These are phyloP conservation scores for Lucifuga dentata DNA, from an alignment of 2,113 vertebrate genomes.

Conservation along the genomic window DNA sequence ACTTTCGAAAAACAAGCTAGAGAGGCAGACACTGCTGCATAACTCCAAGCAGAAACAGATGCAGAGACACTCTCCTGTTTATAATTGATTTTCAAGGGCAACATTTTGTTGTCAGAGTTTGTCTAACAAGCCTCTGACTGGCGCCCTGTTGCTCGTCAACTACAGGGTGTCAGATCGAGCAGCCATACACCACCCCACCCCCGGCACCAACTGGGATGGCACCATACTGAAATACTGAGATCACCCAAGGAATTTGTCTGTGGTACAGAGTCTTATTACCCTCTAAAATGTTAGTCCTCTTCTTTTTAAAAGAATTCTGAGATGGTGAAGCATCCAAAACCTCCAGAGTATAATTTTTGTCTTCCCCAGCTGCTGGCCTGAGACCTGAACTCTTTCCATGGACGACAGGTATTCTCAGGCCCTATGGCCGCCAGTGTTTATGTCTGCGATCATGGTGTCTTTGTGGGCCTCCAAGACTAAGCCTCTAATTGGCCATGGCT, in stretches of 20 bases:
- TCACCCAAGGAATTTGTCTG: constrained; percentile 63
- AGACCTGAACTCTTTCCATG: constrained; percentile 40
- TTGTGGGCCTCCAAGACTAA: constrained; percentile 74
- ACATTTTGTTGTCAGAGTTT: constrained; percentile 81
- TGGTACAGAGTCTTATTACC: constrained; percentile 44
- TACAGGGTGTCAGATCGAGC: constrained; percentile 50
- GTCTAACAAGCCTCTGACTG: constrained; percentile 81
- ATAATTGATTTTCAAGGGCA: constrained; percentile 86
- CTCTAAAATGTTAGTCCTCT: constrained; percentile 16
- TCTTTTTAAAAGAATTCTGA: constrained; percentile 61
- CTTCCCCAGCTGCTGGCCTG: constrained; percentile 49
- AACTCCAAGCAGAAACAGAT: constrained; percentile 83
- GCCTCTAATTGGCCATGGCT: constrained; percentile 84
- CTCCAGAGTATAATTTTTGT: constrained; percentile 25
- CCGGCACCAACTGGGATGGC: constrained; percentile 25
- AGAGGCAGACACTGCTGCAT: constrained; percentile 62
- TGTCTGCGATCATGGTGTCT: constrained; percentile 73
- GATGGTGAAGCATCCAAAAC: constrained; percentile 58
- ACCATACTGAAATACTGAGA: constrained; percentile 61
- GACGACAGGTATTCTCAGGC: constrained; percentile 77
- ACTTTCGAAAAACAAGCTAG: constrained; percentile 38
- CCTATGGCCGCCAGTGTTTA: constrained; percentile 71
- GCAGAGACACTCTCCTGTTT: constrained; percentile 72
- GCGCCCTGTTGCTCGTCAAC: constrained; percentile 75
- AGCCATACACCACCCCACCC: constrained; percentile 14